A percentile compares a stretch with the other conserved stretches of the same genome.
Evolutionary conservation across 2,797 vertebrate genomes (phyloP).

Genomic region (Thripadectes ignobilis): DNA sequence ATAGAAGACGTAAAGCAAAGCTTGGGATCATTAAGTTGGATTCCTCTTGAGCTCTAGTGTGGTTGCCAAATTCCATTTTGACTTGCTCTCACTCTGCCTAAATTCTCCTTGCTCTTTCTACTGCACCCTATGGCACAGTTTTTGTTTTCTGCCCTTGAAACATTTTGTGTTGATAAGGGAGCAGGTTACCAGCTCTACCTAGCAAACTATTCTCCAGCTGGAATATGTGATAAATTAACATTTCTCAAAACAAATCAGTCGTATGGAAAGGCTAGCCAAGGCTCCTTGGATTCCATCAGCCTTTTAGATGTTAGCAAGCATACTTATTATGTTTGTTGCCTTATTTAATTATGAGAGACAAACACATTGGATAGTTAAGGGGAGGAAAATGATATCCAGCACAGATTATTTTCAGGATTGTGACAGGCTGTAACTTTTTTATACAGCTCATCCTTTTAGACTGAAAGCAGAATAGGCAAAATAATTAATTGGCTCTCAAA

Average conservation of each 20-base stretch:
- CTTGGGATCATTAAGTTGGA: neutral
- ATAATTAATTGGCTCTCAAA: constrained; percentile 38
- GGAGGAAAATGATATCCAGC: neutral
- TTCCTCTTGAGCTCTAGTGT: neutral
- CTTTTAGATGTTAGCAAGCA: neutral
- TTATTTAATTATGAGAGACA: neutral
- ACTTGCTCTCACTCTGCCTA: neutral
- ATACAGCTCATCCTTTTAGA: neutral
- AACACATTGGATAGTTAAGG: neutral
- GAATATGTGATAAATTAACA: neutral
- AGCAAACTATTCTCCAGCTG: neutral
- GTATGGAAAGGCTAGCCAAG: neutral
- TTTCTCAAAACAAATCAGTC: neutral
- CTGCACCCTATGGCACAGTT: neutral
- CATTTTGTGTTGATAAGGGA: neutral
- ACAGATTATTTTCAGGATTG: neutral
- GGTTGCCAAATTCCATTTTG: neutral
- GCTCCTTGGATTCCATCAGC: neutral
- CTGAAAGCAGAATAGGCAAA: neutral
- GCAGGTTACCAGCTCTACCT: neutral
- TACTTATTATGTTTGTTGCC: neutral
- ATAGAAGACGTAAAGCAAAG: neutral
- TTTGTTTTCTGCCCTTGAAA: constrained; percentile 9
- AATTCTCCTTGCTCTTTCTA: neutral
- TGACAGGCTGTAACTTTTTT: constrained; percentile 18